A percentile compares a stretch with the other conserved stretches of the same genome.
Evolutionary conservation across 2,797 vertebrate species (phyloP).

Genomic region (Streptopelia turtur): DNA sequence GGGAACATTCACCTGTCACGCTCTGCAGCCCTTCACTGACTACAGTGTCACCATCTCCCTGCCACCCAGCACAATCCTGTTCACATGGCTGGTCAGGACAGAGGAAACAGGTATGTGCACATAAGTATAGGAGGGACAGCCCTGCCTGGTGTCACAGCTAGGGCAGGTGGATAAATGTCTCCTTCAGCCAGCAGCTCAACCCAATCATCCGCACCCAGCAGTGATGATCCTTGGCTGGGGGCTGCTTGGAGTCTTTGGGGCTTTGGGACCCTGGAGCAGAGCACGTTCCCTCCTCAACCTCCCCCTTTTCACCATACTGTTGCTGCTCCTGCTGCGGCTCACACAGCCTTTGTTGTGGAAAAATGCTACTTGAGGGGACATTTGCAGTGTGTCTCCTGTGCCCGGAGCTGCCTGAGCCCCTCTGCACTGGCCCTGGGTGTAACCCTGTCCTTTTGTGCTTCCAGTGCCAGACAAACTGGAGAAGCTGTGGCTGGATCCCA

Average conservation of each 20-base stretch:
- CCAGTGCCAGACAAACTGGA: neutral
- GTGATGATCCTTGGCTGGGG: neutral
- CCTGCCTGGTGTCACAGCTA: neutral
- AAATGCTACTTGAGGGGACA: neutral
- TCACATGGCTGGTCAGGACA: neutral
- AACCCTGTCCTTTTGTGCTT: neutral
- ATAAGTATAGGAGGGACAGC: neutral
- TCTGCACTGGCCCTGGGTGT: too few relatives aligned
- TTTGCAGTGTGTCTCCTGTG: neutral
- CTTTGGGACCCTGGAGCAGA: neutral
- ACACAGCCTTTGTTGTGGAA: too few relatives aligned
- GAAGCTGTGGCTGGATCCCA: neutral
- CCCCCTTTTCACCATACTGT: neutral
- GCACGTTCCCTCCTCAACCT: neutral
- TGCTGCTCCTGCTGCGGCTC: neutral
- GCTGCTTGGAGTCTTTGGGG: too few relatives aligned
- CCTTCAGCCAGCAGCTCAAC: neutral
- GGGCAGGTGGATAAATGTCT: too few relatives aligned
- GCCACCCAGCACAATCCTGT: neutral
- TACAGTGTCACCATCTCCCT: constrained; percentile 11
- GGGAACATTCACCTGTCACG: neutral
- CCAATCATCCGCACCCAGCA: neutral
- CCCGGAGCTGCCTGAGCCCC: neutral
- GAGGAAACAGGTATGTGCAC: neutral
- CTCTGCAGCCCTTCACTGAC: constrained; percentile 28